Evolutionary conservation across 2,797 vertebrate species (phyloP), one percentile per base, ranked within the genome.

Genomic region (Pseudochaenichthys georgianus): DNA sequence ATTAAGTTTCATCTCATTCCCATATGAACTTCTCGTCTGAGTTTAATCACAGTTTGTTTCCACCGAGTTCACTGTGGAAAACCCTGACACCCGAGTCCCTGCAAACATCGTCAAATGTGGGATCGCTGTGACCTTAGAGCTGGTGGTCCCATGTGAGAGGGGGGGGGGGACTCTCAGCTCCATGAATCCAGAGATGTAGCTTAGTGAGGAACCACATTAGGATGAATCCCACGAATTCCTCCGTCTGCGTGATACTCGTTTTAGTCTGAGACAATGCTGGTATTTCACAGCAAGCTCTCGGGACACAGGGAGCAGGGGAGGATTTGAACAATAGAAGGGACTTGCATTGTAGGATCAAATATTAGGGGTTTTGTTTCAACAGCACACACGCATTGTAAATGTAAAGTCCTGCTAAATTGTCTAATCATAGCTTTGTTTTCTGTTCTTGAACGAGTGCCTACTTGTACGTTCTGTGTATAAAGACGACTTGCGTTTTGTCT

Each of bases 91-190:
- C 77, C 50, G 10, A 87, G 85, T 87, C 87, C 77, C 75, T 66
- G 13, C 83, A 70, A 82, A 84, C 73, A 84, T 82, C 75, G 80
- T 73, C 77, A 81, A 66, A 75, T 82, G 85, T 92, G 92, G 90
- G 91, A 91, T 89, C 72, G 73, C 1, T 3, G 64, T 75, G 87
- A 92, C 91, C 91, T 87, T 78, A 28, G 1, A 52, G 73, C 68
- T 13, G 73, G 64, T 73, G 86, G 81, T 87, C 81, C 84, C 63
- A 11, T 71, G 52, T 19, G 55, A 73, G 50, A 59, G 68, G 66
- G 68, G 58, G 28, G 23, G 23, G 23, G 23, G 23, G 50, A 69
- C 13, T 4, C 53, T 74, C 21, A 10, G 57, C 43, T 53, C 78
- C 38, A 38, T 42, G n/a, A 63, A 48, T 54, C 50, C 31, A 23